Evolutionary conservation across 1,140 invertebrate species (phyloP), one percentile per base, ranked within the genome.

Genomic region (Hypsibius dujardini): DNA sequence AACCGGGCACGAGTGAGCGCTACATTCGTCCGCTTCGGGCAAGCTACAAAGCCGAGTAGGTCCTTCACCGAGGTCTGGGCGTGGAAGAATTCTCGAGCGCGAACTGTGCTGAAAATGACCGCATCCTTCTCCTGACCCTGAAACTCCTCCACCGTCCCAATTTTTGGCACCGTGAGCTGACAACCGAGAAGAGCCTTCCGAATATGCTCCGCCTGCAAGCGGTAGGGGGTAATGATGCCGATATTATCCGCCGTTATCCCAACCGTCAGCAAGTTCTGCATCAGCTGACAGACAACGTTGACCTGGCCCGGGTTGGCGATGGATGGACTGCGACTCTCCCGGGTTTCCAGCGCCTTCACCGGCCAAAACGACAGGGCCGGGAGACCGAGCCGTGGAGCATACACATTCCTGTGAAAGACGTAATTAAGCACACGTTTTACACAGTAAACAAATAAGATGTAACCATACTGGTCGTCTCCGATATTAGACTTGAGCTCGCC

Each of bases 141-240:
- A 78, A 96, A 96, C 78, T 96, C 92, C 83, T 97, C 93, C 1
- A 95, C 90, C 2, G 89, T 90, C 0, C 91, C 92, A 56, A 95
- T 84, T 84, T 94, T 83, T 14, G 82, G 76, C 62, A 73, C n/a
- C n/a, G n/a, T n/a, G n/a, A n/a, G n/a, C n/a, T n/a, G n/a, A n/a
- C n/a, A n/a, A n/a, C n/a, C n/a, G n/a, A n/a, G n/a, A n/a, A n/a
- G n/a, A n/a, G n/a, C n/a, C n/a, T n/a, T n/a, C n/a, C n/a, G n/a
- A n/a, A n/a, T n/a, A n/a, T n/a, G n/a, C n/a, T n/a, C n/a, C 78
- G 90, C 90, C 84, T 97, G 94, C 79, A 90, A 90, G 72, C 86
- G 80, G 79, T 98, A 98, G 0, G 93, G 92, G 2, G 92, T 89
- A 71, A 98, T 90, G 73, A 98, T 87, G 2, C 93, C 93, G 77